Base-by-base conservation (phyloP, 2,888 invertebrate species). In the Eudemis profundana region DNA sequence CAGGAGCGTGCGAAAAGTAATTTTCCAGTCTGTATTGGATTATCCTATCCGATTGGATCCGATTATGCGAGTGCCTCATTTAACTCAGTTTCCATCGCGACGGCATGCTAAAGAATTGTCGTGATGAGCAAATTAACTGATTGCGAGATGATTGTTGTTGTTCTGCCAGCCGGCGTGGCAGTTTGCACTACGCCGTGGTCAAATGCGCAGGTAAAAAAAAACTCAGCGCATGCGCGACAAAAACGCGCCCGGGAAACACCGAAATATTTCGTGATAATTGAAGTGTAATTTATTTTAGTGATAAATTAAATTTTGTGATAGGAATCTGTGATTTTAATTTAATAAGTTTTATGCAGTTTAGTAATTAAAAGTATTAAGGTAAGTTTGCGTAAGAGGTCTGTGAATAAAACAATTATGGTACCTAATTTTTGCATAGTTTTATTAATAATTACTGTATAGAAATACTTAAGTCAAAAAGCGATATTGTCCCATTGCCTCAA, bases 171-270 rank as follows among this genome's bases (percentile, higher is more conserved):
- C 71, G 46, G 44, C 50, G 23, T 57, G 84, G 81, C 87, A 89
- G 90, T 90, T 79, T 69, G 78, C 74, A 71, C 69, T 74, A 74
- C 76, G 74, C 78, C 81, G 80, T 74, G 77, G 87, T 68, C 78
- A 78, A 79, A 81, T 77, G 87, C 86, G 85, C 89, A 80, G 78
- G 84, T 78, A 76, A 70, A 80, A 84, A 81, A 84, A 81, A 84
- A 81, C 77, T 76, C 66, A 61, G 77, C 83, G 83, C 81, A 78
- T 74, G 82, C 84, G 83, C 78, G 68, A 59, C 61, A 67, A 74
- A 69, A 73, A 68, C 74, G 84, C 83, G n/a, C n/a, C n/a, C n/a
- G 86, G 79, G 80, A 83, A 79, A 71, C 70, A 69, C 69, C 69
- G 57, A 63, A 17, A 12, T 17, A 10, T 17, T 5, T 46, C 21